Evolutionary conservation across 1,140 invertebrate species (phyloP).

Genomic region (Metaphire vulgaris): DNA sequence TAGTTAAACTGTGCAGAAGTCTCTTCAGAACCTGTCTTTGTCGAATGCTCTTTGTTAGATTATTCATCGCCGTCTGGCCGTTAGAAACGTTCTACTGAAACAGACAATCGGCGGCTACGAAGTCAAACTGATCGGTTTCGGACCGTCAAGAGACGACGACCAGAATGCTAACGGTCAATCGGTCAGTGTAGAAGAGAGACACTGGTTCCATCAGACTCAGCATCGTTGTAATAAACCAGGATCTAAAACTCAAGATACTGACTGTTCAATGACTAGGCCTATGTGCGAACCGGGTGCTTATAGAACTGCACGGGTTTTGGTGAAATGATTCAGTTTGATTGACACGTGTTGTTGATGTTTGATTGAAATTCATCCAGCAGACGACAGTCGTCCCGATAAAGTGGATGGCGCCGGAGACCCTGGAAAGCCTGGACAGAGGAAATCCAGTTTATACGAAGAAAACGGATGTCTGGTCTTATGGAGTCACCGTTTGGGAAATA

Average conservation of each 20-base stretch:
- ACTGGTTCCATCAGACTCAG: too few species aligned
- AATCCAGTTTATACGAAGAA: constrained; percentile 10
- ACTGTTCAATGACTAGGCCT: too few species aligned
- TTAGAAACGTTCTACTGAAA: constrained; percentile 17
- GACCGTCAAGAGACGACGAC: constrained; percentile 19
- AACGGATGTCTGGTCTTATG: constrained; percentile 13
- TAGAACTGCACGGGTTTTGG: too few species aligned
- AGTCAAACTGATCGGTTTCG: constrained; percentile 26
- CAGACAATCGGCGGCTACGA: neutral
- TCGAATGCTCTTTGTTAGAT: constrained; percentile 8
- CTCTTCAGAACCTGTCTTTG: neutral
- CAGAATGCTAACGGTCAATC: too few species aligned
- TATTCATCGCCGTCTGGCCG: constrained; percentile 20
- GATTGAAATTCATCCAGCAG: too few species aligned
- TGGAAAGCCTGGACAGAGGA: neutral
- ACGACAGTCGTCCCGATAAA: too few species aligned
- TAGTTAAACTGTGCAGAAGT: neutral
- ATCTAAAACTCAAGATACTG: too few species aligned
- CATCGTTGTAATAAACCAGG: too few species aligned
- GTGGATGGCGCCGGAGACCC: constrained; percentile 12
- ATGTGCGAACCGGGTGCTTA: too few species aligned
- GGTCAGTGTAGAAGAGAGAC: too few species aligned
- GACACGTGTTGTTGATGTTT: too few species aligned
- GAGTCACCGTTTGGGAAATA: constrained; percentile 10
- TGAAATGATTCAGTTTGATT: too few species aligned